Evolutionary conservation across 2,113 vertebrate genomes (phyloP).

Genomic region (Laticauda laticaudata): DNA sequence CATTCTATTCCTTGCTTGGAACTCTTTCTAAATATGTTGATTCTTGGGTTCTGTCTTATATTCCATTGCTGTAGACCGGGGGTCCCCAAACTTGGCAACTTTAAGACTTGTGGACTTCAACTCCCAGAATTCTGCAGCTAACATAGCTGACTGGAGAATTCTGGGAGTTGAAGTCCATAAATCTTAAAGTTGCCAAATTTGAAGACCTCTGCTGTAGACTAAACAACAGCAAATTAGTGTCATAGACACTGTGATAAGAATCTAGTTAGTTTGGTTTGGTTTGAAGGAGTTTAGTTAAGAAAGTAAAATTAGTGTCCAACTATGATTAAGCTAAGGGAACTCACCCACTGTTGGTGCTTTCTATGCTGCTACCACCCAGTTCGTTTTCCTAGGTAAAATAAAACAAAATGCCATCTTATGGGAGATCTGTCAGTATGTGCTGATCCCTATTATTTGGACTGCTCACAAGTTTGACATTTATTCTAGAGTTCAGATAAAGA

Average conservation of each 20-base stretch:
- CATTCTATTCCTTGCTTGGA: background rate
- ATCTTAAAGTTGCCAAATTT: no score
- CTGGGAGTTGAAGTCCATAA: no score
- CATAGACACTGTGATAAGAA: background rate
- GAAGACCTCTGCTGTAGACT: background rate
- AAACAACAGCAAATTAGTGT: background rate
- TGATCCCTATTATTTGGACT: conserved; percentile 36
- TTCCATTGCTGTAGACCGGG: background rate
- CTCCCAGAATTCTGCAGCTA: no score
- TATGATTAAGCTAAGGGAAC: background rate
- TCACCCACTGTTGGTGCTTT: background rate
- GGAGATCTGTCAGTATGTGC: conserved; percentile 43
- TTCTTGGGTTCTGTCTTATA: background rate
- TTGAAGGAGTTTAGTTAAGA: background rate
- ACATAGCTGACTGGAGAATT: no score
- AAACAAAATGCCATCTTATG: background rate
- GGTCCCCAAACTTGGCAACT: no score
- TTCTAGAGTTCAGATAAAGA: conserved; percentile 29
- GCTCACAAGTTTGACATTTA: conserved; percentile 31
- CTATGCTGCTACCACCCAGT: background rate
- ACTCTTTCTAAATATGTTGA: background rate
- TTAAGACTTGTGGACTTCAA: no score
- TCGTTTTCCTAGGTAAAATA: background rate
- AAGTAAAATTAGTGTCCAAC: background rate
- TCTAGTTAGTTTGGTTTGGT: background rate